Conservation (phyloP, 2,888 invertebrate species). For the Sesamia inferens region DNA sequence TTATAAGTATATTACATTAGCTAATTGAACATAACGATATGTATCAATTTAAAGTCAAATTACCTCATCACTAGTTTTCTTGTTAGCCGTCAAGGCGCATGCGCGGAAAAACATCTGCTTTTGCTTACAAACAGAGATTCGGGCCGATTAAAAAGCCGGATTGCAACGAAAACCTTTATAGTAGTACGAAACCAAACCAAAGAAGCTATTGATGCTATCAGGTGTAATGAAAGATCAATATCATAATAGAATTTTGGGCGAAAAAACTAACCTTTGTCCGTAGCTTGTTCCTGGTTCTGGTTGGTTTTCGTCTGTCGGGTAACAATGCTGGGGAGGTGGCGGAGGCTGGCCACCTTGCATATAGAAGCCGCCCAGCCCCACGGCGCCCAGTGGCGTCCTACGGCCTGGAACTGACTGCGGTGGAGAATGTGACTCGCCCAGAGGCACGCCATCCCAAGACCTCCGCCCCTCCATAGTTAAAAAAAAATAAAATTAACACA, state of each 20-base stretch:
- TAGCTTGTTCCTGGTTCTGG: slow-evolving; percentile 91
- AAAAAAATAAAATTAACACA: slow-evolving; percentile 77
- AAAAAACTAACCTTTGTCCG: slow-evolving; percentile 81
- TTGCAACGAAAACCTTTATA: slow-evolving; percentile 26
- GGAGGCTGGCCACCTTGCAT: slow-evolving; percentile 92
- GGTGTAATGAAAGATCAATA: background rate
- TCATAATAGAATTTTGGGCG: slow-evolving; percentile 10
- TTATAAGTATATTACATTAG: background rate
- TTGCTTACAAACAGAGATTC: slow-evolving; percentile 64
- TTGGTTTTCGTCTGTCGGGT: slow-evolving; percentile 94
- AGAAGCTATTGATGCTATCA: slow-evolving; percentile 8
- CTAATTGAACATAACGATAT: background rate
- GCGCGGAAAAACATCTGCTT: slow-evolving; percentile 65
- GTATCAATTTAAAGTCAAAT: slow-evolving; percentile 3
- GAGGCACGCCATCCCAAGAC: slow-evolving; percentile 86
- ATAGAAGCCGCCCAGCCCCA: slow-evolving; percentile 96
- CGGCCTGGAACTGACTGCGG: slow-evolving; percentile 92
- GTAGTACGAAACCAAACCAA: slow-evolving; percentile 10
- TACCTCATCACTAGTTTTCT: slow-evolving; percentile 14
- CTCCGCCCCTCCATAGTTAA: slow-evolving; percentile 86
- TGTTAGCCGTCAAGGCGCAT: slow-evolving; percentile 55
- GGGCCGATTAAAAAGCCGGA: slow-evolving; percentile 48
- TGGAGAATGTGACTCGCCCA: slow-evolving; percentile 87
- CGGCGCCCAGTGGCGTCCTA: slow-evolving; percentile 95
- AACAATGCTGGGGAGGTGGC: slow-evolving; percentile 88